Evolutionary conservation across 2,888 invertebrate genomes (phyloP).

Genomic region (Lamproptera curius): DNA sequence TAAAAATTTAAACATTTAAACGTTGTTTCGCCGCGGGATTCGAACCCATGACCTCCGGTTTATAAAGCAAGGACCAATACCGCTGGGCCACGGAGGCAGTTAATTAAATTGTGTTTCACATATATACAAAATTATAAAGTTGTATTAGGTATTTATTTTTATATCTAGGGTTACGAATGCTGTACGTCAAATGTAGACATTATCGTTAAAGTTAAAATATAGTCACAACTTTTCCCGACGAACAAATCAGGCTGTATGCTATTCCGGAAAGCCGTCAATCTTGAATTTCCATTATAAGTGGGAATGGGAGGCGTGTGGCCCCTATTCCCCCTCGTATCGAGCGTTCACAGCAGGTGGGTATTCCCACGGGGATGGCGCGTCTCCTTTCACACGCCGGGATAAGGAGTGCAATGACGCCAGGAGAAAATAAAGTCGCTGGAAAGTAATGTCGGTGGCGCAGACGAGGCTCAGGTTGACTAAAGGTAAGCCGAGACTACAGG

Average conservation of each 20-base stretch:
- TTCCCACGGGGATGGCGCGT: slow-evolving; percentile 27
- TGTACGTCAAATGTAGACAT: too few relatives aligned
- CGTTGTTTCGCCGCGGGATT: not conserved
- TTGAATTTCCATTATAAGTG: not conserved
- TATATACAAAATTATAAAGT: too few relatives aligned
- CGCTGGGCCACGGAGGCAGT: too few relatives aligned
- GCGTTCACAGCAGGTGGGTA: slow-evolving; percentile 23
- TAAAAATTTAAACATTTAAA: too few relatives aligned
- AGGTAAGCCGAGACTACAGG: not conserved
- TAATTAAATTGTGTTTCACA: too few relatives aligned
- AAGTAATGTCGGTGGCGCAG: not conserved
- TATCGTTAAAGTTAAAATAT: too few relatives aligned
- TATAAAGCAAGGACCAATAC: too few relatives aligned
- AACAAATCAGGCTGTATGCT: too few relatives aligned
- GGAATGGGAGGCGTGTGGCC: not conserved
- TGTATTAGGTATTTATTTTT: too few relatives aligned
- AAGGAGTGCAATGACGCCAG: not conserved
- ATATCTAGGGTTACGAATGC: too few relatives aligned
- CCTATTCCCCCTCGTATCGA: not conserved
- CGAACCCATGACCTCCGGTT: not conserved
- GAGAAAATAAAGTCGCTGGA: not conserved
- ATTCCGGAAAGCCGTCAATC: not conserved
- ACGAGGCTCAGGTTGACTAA: not conserved
- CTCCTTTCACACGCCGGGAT: slow-evolving; percentile 4
- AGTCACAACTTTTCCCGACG: too few relatives aligned